Conservation (phyloP, 2,888 invertebrate species). For the Diarsia rubi region DNA sequence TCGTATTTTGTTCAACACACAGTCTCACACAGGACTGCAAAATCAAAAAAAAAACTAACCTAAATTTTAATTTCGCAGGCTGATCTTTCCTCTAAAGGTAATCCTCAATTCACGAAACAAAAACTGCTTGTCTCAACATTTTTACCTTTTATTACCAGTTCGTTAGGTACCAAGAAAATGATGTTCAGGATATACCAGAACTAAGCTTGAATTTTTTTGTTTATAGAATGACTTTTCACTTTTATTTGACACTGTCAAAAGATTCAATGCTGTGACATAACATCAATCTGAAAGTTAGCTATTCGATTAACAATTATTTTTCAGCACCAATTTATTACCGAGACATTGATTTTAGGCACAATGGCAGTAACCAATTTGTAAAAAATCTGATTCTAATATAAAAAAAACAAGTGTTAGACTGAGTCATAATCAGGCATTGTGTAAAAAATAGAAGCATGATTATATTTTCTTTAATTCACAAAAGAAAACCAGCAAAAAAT, state of each 20-base stretch:
- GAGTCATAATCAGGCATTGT: background rate
- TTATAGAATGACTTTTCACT: background rate
- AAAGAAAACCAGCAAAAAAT: background rate
- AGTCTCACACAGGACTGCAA: no score
- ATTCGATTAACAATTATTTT: background rate
- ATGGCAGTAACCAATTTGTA: no score
- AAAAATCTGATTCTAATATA: background rate
- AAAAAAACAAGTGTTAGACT: background rate
- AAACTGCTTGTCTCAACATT: background rate
- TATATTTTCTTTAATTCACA: background rate
- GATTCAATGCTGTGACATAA: background rate
- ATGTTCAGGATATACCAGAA: background rate
- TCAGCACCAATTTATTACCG: background rate
- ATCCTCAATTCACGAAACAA: background rate
- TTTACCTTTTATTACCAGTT: no score
- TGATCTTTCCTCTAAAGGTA: no score
- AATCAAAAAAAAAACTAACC: no score
- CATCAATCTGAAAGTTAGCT: background rate
- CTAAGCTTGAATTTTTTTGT: background rate
- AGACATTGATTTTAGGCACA: background rate
- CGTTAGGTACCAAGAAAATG: no score
- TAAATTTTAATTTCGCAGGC: no score
- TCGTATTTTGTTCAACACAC: no score
- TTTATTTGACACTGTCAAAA: background rate
- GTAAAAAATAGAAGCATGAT: background rate